A percentile compares a stretch with the other conserved stretches of the same genome.
Evolutionary conservation across 2,888 invertebrate species (phyloP).

Genomic region (Monoplex corrugatus): DNA sequence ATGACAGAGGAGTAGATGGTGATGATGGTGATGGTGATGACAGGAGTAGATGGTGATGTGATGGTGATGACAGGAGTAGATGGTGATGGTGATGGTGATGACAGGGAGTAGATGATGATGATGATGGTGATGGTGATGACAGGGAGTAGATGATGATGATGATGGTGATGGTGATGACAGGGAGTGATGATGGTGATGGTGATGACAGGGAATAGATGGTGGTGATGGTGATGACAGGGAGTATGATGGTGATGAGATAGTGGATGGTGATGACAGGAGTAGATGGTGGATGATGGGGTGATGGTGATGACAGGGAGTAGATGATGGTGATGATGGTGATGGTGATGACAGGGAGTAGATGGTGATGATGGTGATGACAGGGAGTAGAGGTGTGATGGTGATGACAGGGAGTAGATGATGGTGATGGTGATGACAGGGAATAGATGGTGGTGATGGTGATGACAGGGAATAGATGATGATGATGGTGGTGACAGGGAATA

Average conservation of each 20-base stretch:
- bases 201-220: not conserved
- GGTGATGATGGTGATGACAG: too few relatives aligned
- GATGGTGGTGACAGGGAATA: not conserved
- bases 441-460: too few relatives aligned
- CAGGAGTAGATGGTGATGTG: too few relatives aligned
- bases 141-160: too few relatives aligned
- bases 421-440: too few relatives aligned
- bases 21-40: not conserved
- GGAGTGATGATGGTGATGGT: slow-evolving; percentile 26
- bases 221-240: not conserved
- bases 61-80: too few relatives aligned
- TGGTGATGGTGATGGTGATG: not conserved
- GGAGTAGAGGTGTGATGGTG: too few relatives aligned
- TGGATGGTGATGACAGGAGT: slow-evolving; percentile 27
- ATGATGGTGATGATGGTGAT: slow-evolving; percentile 8
- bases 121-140: not conserved
- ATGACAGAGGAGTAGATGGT: too few relatives aligned
- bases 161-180: too few relatives aligned
- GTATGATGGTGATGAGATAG: slow-evolving; percentile 12
- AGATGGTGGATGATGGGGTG: not conserved
- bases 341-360: not conserved
- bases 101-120: too few relatives aligned
- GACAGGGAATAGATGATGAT: not conserved
- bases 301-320: not conserved
- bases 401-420: too few relatives aligned